Percentiles rank a stretch among this genome's conserved stretches.
phyloP scores from a whole-genome alignment of 2,113 vertebrate genomes.

The Pygoscelis adeliae region DNA sequence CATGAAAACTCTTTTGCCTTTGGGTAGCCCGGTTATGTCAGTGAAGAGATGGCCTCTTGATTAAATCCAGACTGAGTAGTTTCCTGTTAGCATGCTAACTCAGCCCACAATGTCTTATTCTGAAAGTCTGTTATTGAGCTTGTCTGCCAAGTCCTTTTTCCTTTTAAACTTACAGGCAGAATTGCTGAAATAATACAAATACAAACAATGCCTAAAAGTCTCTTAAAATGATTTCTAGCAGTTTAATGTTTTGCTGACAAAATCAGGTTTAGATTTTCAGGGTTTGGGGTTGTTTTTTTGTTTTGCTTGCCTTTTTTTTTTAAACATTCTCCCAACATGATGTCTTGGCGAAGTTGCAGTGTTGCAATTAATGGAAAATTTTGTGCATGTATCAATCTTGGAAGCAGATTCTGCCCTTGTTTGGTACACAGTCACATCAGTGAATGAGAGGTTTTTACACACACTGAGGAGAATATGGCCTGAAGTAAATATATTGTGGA shows the following conservation, averaged over 20 bases:
- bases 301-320: not conserved
- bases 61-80: slow-evolving; percentile 88
- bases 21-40: slow-evolving; percentile 64
- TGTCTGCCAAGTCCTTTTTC: slow-evolving; percentile 63
- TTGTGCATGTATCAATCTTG: not conserved
- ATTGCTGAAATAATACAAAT: slow-evolving; percentile 56
- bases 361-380: slow-evolving; percentile 1
- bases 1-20: slow-evolving; percentile 37
- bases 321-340: not conserved
- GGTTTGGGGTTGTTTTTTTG: not conserved
- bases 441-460: not conserved
- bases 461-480: not conserved
- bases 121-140: slow-evolving; percentile 36
- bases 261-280: not conserved
- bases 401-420: not conserved
- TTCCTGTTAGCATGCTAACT: slow-evolving; percentile 85
- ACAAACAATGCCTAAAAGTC: slow-evolving; percentile 4
- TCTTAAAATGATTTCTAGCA: slow-evolving; percentile 30
- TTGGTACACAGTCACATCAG: not conserved
- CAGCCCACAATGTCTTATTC: slow-evolving; percentile 54
- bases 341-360: not conserved
- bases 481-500: not conserved
- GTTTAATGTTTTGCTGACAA: slow-evolving; percentile 6
- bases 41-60: slow-evolving; percentile 73
- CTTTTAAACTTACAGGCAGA: slow-evolving; percentile 53